A percentile compares a stretch with the other conserved stretches of the same genome.
Evolutionary conservation across 2,797 vertebrate genomes (phyloP).

Genomic region (Myotis myotis): DNA sequence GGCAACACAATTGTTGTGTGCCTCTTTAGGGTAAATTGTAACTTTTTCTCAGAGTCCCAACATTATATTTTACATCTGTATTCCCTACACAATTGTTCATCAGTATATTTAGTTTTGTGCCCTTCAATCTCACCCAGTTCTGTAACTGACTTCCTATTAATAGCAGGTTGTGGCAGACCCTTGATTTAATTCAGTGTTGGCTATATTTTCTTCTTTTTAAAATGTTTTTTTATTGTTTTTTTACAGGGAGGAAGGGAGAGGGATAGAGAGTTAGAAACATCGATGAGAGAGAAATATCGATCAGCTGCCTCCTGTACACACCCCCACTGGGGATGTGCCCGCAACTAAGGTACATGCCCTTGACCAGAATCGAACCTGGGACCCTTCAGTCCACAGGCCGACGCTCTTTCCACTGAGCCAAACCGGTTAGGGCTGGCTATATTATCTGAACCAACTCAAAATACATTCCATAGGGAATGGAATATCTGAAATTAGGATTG

Average conservation of each 20-base stretch:
- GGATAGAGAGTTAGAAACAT: no score
- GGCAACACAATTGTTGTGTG: not conserved
- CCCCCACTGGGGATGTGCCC: no score
- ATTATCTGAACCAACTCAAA: conserved; percentile 50
- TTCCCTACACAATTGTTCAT: not conserved
- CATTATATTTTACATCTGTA: not conserved
- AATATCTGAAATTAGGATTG: conserved; percentile 18
- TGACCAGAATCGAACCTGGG: no score
- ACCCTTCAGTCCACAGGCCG: no score
- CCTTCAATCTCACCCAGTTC: not conserved
- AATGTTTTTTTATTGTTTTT: no score
- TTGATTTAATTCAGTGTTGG: not conserved
- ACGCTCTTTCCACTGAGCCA: no score
- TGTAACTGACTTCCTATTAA: conserved; percentile 27
- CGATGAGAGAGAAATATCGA: no score
- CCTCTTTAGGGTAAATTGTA: not conserved
- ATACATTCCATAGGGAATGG: not conserved
- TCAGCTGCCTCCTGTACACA: no score
- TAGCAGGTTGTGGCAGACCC: not conserved
- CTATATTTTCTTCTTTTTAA: not conserved
- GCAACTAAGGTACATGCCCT: no score
- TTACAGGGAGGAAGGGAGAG: no score
- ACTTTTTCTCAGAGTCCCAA: conserved; percentile 36
- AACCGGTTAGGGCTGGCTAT: not conserved
- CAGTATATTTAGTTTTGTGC: not conserved